Evolutionary conservation across 2,797 vertebrate species (phyloP).

Genomic region (Acipenser ruthenus): DNA sequence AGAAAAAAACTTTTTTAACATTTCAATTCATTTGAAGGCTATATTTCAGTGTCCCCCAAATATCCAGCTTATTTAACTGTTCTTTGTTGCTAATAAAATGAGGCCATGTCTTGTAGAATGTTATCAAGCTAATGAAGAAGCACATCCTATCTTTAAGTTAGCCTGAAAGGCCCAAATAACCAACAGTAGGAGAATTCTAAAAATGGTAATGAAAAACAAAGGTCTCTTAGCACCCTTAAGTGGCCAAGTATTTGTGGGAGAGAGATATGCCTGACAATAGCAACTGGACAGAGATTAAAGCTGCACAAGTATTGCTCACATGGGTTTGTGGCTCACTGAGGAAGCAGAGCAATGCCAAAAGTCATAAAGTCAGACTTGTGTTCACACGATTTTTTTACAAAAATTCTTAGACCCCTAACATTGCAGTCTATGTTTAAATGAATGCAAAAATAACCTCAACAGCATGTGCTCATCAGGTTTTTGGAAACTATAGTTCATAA

Average conservation of each 20-base stretch:
- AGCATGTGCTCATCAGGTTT: slow-evolving; percentile 16
- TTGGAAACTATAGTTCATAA: slow-evolving; percentile 13
- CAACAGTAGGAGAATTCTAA: background rate
- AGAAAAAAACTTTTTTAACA: too few species aligned
- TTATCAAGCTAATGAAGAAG: slow-evolving; percentile 3
- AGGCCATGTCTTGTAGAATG: too few species aligned
- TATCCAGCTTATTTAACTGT: too few species aligned
- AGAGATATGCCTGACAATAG: slow-evolving; percentile 5
- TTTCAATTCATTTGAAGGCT: too few species aligned
- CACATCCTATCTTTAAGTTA: slow-evolving; percentile 6
- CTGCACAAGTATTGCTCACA: background rate
- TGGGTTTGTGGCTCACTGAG: slow-evolving; percentile 2
- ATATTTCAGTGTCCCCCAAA: too few species aligned
- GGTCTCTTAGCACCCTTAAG: slow-evolving; percentile 1
- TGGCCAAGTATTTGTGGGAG: slow-evolving; percentile 2
- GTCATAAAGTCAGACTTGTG: slow-evolving; percentile 6
- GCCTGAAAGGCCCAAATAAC: background rate
- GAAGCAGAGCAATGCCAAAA: slow-evolving; percentile 1
- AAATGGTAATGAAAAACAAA: background rate
- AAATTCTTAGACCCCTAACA: slow-evolving; percentile 5
- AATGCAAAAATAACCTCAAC: slow-evolving; percentile 7
- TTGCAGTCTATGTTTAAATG: slow-evolving; percentile 1
- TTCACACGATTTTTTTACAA: background rate
- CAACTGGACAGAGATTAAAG: background rate
- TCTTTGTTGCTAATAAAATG: too few species aligned